These are phyloP conservation scores for Acrocephalus arundinaceus DNA, from an alignment of 2,113 vertebrate genomes.

Conservation along the genomic window DNA sequence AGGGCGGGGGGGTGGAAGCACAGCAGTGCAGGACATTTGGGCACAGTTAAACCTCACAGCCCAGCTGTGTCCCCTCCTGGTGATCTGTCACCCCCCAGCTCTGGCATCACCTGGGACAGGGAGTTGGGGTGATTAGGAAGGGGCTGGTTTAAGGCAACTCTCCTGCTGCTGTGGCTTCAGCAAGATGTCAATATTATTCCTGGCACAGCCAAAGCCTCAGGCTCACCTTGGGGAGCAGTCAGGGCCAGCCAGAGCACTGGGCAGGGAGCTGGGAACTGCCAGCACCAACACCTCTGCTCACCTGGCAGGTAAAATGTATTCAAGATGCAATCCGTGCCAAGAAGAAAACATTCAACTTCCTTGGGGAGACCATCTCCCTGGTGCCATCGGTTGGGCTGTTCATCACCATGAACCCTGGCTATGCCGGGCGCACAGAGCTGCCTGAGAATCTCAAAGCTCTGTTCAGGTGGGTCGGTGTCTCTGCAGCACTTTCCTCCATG, in stretches of 20 bases:
- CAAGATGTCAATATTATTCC: neutral
- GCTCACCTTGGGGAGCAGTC: neutral
- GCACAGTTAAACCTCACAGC: neutral
- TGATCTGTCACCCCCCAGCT: fast-evolving
- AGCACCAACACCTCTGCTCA: neutral
- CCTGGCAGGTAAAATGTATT: conserved; percentile 73
- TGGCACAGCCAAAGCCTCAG: neutral
- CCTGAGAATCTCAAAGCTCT: conserved; percentile 78
- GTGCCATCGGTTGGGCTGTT: conserved; percentile 71
- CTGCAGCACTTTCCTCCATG: fast-evolving
- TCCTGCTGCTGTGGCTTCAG: neutral
- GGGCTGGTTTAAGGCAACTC: neutral
- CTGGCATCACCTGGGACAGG: neutral
- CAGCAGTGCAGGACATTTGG: neutral
- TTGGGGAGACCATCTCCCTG: conserved; percentile 69
- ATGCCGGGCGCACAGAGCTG: conserved; percentile 74
- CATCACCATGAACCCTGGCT: conserved; percentile 81
- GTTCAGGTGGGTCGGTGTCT: conserved; percentile 49
- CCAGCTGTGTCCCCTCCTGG: neutral
- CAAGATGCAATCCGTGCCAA: conserved; percentile 77
- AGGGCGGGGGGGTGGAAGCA: neutral
- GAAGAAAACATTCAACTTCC: conserved; percentile 71
- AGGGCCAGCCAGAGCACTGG: neutral
- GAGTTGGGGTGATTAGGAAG: neutral
- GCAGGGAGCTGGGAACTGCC: neutral